These are phyloP conservation scores for Ibidorhyncha struthersii DNA, from an alignment of 2,113 vertebrate species.

Conservation along the genomic window DNA sequence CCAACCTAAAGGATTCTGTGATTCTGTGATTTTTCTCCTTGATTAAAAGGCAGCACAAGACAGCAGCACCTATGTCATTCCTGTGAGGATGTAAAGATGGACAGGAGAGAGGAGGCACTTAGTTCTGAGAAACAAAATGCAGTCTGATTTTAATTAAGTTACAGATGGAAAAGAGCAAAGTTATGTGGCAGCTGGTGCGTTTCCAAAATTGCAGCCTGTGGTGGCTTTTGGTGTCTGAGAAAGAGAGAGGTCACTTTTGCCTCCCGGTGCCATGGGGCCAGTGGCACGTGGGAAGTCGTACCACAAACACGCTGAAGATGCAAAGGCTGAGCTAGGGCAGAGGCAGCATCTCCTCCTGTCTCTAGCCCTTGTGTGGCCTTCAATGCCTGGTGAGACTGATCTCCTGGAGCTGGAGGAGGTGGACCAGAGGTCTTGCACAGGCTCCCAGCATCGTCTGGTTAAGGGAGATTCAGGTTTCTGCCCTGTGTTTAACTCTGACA, in stretches of 20 bases:
- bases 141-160: background rate
- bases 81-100: background rate
- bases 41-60: background rate
- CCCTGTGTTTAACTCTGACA: background rate
- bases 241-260: background rate
- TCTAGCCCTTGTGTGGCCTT: background rate
- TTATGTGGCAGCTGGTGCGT: background rate
- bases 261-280: background rate
- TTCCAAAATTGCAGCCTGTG: background rate
- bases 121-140: background rate
- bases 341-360: rapidly evolving
- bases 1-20: background rate
- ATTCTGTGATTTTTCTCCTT: background rate
- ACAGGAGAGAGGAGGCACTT: background rate
- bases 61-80: background rate
- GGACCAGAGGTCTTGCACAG: background rate
- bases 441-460: background rate
- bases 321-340: background rate
- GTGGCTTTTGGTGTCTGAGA: background rate
- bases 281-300: rapidly evolving
- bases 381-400: background rate
- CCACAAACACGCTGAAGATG: rapidly evolving
- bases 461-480: background rate
- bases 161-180: background rate
- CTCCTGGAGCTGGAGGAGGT: background rate